A percentile compares a stretch with the other conserved stretches of the same genome.
Evolutionary conservation across 2,888 invertebrate genomes (phyloP).

Genomic region (Atethmia centrago): DNA sequence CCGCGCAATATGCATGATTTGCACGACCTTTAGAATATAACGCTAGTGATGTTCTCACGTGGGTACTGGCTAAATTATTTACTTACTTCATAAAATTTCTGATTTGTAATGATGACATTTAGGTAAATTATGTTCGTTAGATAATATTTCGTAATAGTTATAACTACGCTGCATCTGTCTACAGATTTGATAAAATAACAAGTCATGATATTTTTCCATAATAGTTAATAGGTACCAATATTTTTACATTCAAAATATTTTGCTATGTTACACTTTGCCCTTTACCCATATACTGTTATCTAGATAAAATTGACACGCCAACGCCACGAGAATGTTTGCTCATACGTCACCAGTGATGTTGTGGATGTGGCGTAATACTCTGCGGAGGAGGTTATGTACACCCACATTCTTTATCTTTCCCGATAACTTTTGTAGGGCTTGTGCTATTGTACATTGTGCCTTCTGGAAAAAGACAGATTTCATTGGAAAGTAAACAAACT

Average conservation of each 20-base stretch:
- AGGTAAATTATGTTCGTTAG: background rate
- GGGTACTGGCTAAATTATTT: slow-evolving; percentile 5
- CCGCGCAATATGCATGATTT: slow-evolving; percentile 60
- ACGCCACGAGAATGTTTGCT: slow-evolving; percentile 50
- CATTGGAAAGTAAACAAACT: slow-evolving; percentile 43
- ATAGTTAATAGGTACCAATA: background rate
- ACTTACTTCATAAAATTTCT: background rate
- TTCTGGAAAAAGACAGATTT: slow-evolving; percentile 66
- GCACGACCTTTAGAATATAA: slow-evolving; percentile 38
- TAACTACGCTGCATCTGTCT: background rate
- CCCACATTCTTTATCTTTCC: slow-evolving; percentile 64
- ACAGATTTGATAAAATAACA: background rate
- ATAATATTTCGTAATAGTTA: background rate
- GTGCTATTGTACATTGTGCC: slow-evolving; percentile 40
- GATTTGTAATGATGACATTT: background rate
- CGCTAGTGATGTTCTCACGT: slow-evolving; percentile 15
- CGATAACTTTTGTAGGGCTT: slow-evolving; percentile 54
- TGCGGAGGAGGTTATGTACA: slow-evolving; percentile 54
- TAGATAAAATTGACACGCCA: slow-evolving; percentile 45
- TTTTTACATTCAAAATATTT: slow-evolving; percentile 25
- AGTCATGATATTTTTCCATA: background rate
- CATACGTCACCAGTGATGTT: slow-evolving; percentile 63
- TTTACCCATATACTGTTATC: slow-evolving; percentile 50
- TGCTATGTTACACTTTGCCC: slow-evolving; percentile 27
- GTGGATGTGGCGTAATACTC: slow-evolving; percentile 65